A percentile compares a stretch with the other conserved stretches of the same genome.
phyloP scores from a whole-genome alignment of 1,140 invertebrate species.

The Physella acuta region DNA sequence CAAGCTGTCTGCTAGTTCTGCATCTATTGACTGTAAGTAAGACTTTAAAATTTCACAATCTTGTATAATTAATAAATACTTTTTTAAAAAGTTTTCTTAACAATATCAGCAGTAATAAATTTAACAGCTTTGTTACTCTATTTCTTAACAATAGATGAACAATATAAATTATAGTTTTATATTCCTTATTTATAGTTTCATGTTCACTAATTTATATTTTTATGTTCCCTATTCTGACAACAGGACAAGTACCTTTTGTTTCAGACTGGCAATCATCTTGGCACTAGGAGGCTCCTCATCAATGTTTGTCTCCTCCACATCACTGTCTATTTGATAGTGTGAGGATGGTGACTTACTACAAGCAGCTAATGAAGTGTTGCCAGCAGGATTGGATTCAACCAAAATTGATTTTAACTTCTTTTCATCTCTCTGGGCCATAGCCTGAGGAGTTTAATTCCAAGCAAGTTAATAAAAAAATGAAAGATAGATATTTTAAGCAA shows the following conservation, averaged over 20 bases:
- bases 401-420: constrained; percentile 33
- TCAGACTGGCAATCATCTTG: constrained; percentile 18
- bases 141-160: no score
- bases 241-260: not conserved
- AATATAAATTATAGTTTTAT: no score
- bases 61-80: no score
- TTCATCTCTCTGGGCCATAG: constrained; percentile 45
- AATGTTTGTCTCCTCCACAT: constrained; percentile 28
- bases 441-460: constrained; percentile 25
- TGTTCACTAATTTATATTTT: not conserved
- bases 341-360: not conserved
- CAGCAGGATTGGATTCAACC: constrained; percentile 22
- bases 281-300: constrained; percentile 33
- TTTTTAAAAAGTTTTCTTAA: no score
- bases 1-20: not conserved
- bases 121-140: no score
- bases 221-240: no score
- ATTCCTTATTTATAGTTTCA: constrained; percentile 20
- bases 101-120: no score
- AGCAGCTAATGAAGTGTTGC: not conserved
- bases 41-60: no score
- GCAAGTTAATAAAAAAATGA: not conserved
- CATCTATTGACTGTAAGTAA: constrained; percentile 14
- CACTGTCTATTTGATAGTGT: not conserved
- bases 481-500: no score